A percentile compares a stretch with the other conserved stretches of the same genome.
Evolutionary conservation across 2,888 invertebrate genomes (phyloP).

Genomic region (Philopedon plagiatum): DNA sequence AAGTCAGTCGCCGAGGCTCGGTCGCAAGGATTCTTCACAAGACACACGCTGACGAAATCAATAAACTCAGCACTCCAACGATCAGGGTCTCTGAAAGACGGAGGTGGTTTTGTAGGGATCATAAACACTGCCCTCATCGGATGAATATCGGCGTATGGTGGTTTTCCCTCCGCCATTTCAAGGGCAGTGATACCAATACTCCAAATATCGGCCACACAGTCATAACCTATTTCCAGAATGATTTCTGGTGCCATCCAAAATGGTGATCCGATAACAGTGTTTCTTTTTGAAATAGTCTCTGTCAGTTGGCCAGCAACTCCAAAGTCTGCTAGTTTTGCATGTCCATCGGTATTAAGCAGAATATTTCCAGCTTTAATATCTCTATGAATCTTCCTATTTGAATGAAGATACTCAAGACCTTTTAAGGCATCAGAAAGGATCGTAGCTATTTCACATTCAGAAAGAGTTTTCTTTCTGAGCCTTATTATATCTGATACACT

Average conservation of each 20-base stretch:
- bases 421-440: constrained; percentile 59
- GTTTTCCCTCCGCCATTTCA: constrained; percentile 99
- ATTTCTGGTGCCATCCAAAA: constrained; percentile 99
- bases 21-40: constrained; percentile 95
- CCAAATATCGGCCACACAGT: constrained; percentile 99
- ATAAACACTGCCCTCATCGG: constrained; percentile 98
- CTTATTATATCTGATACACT: constrained; percentile 99
- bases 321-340: constrained; percentile 98
- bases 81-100: constrained; percentile 96
- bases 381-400: constrained; percentile 59
- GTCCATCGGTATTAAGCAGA: constrained; percentile 96
- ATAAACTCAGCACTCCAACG: constrained; percentile 98
- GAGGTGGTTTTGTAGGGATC: constrained; percentile 99
- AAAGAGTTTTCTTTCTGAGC: constrained; percentile 84
- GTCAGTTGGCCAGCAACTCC: constrained; percentile 99
- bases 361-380: constrained; percentile 92
- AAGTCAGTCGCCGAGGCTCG: constrained; percentile 92
- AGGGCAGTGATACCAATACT: constrained; percentile 96
- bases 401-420: constrained; percentile 59
- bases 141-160: constrained; percentile 97
- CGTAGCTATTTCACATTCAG: constrained; percentile 59
- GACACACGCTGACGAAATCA: constrained; percentile 94
- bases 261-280: constrained; percentile 79
- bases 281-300: constrained; percentile 70
- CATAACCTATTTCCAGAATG: constrained; percentile 99